Percentiles rank a stretch among this genome's conserved stretches.
phyloP scores from a whole-genome alignment of 37 sponge, comb jelly and placozoan genomes.

The Ianthella basta region DNA sequence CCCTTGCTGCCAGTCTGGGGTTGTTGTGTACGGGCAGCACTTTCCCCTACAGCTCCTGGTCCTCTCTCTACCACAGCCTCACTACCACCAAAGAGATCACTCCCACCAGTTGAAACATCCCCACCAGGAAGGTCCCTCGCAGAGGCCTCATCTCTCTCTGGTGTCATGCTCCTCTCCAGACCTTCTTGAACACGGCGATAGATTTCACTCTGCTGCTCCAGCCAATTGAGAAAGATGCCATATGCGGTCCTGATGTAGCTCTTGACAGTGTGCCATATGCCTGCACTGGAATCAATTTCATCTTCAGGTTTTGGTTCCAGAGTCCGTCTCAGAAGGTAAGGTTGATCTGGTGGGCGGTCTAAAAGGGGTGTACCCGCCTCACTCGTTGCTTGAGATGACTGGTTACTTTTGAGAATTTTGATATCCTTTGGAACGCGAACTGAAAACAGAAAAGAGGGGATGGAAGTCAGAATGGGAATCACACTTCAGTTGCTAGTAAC shows the following conservation, averaged over 20 bases:
- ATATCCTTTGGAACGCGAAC: background rate
- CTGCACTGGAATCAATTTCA: background rate
- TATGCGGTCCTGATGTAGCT: background rate
- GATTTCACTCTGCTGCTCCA: conserved; percentile 46
- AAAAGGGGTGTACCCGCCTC: background rate
- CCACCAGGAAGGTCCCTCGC: background rate
- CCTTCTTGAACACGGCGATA: conserved; percentile 44
- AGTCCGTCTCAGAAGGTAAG: no score
- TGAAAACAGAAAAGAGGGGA: background rate
- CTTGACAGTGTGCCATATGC: background rate
- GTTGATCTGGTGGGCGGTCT: background rate
- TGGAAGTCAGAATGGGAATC: background rate
- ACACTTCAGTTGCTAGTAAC: background rate
- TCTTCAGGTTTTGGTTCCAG: background rate
- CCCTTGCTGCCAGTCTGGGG: no score
- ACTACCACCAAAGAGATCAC: background rate
- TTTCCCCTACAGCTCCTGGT: conserved; percentile 4
- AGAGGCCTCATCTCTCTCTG: background rate
- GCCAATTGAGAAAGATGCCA: conserved; percentile 36
- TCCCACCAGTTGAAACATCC: background rate
- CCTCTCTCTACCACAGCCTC: background rate
- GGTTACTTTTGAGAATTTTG: conserved; percentile 7
- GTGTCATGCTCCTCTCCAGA: background rate
- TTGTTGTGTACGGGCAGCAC: background rate
- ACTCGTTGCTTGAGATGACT: background rate